Percentiles rank a stretch among this genome's conserved stretches.
Conservation (phyloP, 2,113 vertebrate species). For the Spea bombifrons region DNA sequence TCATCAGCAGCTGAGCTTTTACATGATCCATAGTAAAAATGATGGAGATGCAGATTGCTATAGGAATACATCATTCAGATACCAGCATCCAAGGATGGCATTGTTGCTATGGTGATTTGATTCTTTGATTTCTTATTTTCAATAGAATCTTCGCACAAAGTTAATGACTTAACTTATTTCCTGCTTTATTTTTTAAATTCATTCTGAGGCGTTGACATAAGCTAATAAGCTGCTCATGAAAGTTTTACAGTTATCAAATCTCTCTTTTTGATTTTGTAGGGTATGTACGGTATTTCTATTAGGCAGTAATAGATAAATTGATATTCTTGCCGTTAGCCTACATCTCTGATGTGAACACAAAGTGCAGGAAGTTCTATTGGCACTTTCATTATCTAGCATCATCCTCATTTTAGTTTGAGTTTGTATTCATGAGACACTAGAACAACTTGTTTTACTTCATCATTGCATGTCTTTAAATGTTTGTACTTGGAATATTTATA, state of each 20-base stretch:
- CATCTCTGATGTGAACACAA: background rate
- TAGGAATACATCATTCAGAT: slow-evolving; percentile 34
- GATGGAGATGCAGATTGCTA: slow-evolving; percentile 36
- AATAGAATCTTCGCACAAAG: slow-evolving; percentile 30
- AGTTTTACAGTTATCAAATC: slow-evolving; percentile 30
- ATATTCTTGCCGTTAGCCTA: background rate
- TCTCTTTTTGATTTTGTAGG: background rate
- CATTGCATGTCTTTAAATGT: background rate
- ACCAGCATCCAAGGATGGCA: slow-evolving; percentile 23
- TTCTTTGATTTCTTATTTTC: slow-evolving; percentile 39
- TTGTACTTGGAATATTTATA: too few species aligned
- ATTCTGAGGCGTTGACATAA: slow-evolving; percentile 29
- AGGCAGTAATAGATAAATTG: slow-evolving; percentile 29
- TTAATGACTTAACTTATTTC: slow-evolving; percentile 43
- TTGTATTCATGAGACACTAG: background rate
- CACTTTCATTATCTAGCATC: background rate
- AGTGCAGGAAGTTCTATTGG: background rate
- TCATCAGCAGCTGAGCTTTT: slow-evolving; percentile 30
- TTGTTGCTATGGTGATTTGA: slow-evolving; percentile 39
- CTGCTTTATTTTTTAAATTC: slow-evolving; percentile 29
- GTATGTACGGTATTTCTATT: background rate
- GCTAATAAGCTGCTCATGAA: slow-evolving; percentile 28
- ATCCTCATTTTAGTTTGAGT: background rate
- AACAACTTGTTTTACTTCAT: background rate
- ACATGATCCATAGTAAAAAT: slow-evolving; percentile 17